Evolutionary conservation across 2,113 vertebrate species (phyloP).

Genomic region (Bettongia penicillata): DNA sequence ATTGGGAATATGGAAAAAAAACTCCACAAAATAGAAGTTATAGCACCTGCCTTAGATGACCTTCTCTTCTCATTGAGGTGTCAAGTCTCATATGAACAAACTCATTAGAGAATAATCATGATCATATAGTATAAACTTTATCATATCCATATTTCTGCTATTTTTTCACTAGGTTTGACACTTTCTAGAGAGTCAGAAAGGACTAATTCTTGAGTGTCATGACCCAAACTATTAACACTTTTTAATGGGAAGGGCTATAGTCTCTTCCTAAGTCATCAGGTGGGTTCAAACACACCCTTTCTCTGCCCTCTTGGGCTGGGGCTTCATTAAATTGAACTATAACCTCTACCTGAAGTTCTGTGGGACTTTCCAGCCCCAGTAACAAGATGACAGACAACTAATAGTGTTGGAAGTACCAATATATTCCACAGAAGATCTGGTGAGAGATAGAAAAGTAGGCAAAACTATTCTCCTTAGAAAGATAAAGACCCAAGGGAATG

Average conservation of each 20-base stretch:
- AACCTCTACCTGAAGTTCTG: background rate
- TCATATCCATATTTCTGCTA: background rate
- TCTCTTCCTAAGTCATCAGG: background rate
- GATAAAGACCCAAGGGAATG: background rate
- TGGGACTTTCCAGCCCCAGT: constrained; percentile 12
- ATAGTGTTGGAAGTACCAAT: background rate
- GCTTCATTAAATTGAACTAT: background rate
- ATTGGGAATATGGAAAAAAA: too few species aligned
- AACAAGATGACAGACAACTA: background rate
- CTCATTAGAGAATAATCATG: background rate
- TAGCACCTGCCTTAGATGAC: background rate
- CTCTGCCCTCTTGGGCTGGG: too few species aligned
- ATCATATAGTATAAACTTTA: too few species aligned
- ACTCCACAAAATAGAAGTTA: too few species aligned
- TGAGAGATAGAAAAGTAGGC: background rate
- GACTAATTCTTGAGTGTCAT: background rate
- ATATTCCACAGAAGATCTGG: background rate
- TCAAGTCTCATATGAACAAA: background rate
- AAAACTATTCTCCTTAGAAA: background rate
- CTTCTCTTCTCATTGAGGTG: background rate
- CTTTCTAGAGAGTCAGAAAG: background rate
- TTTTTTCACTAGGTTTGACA: background rate
- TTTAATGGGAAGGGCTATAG: background rate
- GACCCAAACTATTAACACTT: background rate
- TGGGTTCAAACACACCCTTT: too few species aligned